Evolutionary conservation across 2,113 vertebrate genomes (phyloP).

Genomic region (Propithecus coquereli): DNA sequence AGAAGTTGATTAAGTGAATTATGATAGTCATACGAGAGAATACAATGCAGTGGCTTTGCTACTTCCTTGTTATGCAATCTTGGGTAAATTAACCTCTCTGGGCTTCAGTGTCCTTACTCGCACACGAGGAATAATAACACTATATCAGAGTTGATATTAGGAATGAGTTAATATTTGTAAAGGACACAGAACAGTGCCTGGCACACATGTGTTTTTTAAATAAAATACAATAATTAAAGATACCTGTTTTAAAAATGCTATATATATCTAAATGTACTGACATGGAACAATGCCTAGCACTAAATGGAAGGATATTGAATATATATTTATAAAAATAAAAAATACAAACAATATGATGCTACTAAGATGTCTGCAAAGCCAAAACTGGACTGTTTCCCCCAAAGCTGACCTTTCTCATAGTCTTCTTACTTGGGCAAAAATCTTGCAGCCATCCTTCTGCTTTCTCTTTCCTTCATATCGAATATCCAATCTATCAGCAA

Average conservation of each 20-base stretch:
- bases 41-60: neutral
- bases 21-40: neutral
- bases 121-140: neutral
- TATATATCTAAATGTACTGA: neutral
- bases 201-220: neutral
- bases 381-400: neutral
- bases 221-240: neutral
- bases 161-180: constrained; percentile 11
- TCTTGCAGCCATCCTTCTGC: neutral
- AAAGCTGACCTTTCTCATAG: neutral
- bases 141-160: neutral
- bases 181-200: neutral
- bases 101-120: neutral
- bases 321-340: neutral
- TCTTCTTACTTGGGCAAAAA: neutral
- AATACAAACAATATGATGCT: neutral
- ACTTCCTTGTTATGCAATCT: neutral
- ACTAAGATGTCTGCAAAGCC: neutral
- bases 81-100: neutral
- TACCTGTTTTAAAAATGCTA: neutral
- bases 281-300: neutral
- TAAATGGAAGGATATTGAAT: neutral
- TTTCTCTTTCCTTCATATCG: neutral
- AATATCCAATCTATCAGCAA: neutral
- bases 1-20: neutral